Evolutionary conservation across 64 coral and sea anemone genomes (phyloP).

Genomic region (Pocillopora damicornis): DNA sequence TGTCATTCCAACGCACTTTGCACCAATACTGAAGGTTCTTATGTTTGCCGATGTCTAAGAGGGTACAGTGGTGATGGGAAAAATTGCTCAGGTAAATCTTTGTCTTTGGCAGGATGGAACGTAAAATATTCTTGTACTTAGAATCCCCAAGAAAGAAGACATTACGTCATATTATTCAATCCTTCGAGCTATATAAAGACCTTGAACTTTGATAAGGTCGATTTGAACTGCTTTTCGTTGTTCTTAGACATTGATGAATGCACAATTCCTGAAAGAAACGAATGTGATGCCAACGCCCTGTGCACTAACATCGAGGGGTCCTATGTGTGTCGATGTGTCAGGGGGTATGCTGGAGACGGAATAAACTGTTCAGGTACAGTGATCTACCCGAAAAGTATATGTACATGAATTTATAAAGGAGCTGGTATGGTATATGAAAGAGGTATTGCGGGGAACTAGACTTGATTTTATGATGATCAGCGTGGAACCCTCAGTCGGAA

Average conservation of each 20-base stretch:
- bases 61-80: slow-evolving; percentile 65
- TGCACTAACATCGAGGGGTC: slow-evolving; percentile 44
- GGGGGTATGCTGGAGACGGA: slow-evolving; percentile 20
- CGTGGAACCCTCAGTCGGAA: too few species aligned
- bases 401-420: background rate
- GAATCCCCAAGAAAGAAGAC: too few species aligned
- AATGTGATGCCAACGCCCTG: slow-evolving; percentile 26
- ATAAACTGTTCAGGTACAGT: slow-evolving; percentile 36
- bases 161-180: too few species aligned
- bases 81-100: slow-evolving; percentile 25
- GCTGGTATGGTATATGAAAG: background rate
- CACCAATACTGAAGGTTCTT: slow-evolving; percentile 12
- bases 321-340: background rate
- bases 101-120: too few species aligned
- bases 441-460: too few species aligned
- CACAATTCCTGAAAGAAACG: background rate
- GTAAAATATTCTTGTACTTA: too few species aligned
- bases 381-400: background rate
- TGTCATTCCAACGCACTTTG: slow-evolving; percentile 34
- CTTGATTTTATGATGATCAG: too few species aligned
- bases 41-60: slow-evolving; percentile 20
- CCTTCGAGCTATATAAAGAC: too few species aligned
- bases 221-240: too few species aligned
- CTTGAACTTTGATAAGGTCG: too few species aligned
- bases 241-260: slow-evolving; percentile 39